Evolutionary conservation across 2,888 invertebrate species (phyloP).

Genomic region (Ophioninae sp.): DNA sequence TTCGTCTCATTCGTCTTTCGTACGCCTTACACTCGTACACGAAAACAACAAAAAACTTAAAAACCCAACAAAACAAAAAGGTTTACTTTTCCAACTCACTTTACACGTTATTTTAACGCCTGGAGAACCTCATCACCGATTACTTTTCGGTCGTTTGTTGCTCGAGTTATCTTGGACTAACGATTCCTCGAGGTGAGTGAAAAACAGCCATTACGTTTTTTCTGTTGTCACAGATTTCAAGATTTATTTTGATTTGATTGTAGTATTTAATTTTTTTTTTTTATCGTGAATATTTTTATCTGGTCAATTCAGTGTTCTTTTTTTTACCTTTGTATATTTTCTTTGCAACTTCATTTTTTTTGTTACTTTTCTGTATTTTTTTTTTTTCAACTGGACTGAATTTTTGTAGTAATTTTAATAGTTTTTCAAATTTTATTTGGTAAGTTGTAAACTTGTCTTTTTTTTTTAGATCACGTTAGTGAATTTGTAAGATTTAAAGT

Average conservation of each 20-base stretch:
- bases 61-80: neutral
- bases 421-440: neutral
- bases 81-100: neutral
- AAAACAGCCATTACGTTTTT: neutral
- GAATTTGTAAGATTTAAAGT: neutral
- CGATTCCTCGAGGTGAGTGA: constrained; percentile 50
- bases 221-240: neutral
- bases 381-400: too few relatives aligned
- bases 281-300: neutral
- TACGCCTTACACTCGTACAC: constrained; percentile 32
- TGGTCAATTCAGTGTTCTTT: neutral
- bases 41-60: neutral
- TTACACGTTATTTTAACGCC: constrained; percentile 25
- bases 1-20: constrained; percentile 33
- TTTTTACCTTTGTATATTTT: too few relatives aligned
- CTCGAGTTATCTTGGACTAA: constrained; percentile 59
- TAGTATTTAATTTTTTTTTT: neutral
- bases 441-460: too few relatives aligned
- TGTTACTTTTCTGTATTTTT: too few relatives aligned
- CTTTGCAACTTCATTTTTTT: too few relatives aligned
- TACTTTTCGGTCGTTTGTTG: constrained; percentile 14
- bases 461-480: too few relatives aligned
- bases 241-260: too few relatives aligned
- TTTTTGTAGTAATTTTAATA: too few relatives aligned
- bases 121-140: constrained; percentile 41